phyloP scores from a whole-genome alignment of 2,797 vertebrate species.

The Coregonus suidteri region DNA sequence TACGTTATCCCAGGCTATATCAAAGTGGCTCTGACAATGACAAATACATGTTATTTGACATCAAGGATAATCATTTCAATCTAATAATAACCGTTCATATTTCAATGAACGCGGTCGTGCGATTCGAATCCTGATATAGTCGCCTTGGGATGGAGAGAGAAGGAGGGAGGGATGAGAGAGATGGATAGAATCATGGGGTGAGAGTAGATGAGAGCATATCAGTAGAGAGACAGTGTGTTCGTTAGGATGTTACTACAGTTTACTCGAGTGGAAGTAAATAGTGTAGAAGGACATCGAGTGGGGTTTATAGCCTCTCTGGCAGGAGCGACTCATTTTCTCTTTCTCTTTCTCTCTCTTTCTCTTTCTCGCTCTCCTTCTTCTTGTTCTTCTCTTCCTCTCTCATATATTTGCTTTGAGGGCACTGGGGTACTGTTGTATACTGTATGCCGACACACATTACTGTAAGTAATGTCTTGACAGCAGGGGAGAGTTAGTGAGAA shows the following conservation, averaged over 20 bases:
- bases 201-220: slow-evolving; percentile 54
- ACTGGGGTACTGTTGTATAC: background rate
- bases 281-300: slow-evolving; percentile 51
- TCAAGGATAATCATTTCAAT: background rate
- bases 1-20: slow-evolving; percentile 67
- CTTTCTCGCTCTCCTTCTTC: slow-evolving; percentile 8
- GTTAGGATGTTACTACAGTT: slow-evolving; percentile 43
- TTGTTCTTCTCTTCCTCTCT: background rate
- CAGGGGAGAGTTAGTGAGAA: background rate
- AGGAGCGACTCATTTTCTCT: slow-evolving; percentile 16
- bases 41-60: slow-evolving; percentile 23
- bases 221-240: slow-evolving; percentile 59
- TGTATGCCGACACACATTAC: background rate
- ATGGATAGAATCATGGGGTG: slow-evolving; percentile 50
- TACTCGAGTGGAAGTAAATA: slow-evolving; percentile 73
- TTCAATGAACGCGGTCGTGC: no score
- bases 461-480: background rate
- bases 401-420: background rate
- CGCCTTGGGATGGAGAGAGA: slow-evolving; percentile 73
- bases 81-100: no score
- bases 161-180: slow-evolving; percentile 41
- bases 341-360: background rate
- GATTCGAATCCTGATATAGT: background rate
- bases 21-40: slow-evolving; percentile 50
- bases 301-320: background rate